Evolutionary conservation across 2,113 vertebrate species (phyloP), one percentile per base, ranked within the genome.

Genomic region (Pao palembangensis): DNA sequence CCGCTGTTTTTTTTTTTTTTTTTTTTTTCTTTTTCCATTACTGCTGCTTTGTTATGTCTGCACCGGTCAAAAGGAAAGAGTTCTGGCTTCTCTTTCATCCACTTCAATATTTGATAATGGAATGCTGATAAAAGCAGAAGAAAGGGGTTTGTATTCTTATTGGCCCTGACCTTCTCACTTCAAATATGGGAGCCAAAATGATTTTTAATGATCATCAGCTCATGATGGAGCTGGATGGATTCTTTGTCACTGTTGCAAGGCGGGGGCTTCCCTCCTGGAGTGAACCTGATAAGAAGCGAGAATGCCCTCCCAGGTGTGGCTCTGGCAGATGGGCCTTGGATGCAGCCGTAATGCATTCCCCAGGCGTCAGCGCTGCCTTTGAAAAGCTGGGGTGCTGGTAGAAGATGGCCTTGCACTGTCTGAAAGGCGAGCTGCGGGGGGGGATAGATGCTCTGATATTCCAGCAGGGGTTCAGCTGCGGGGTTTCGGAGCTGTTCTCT

Each of bases 381-480:
- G 76, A 84, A 82, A 85, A 68, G 66, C 61, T 59, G 63, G 57
- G 69, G 72, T 68, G 69, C 69, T 59, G 83, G 59, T 65, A 68
- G 76, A 82, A 67, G 78, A 78, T 77, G 79, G 76, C 65, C 78
- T 77, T 68, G 69, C 58, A 55, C 61, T 21, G 72, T 77, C 83
- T 83, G 78, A 83, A 79, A 82, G 84, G 58, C 59, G 23, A 73
- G 80, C 78, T 60, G 59, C 58, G 12, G 84, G 79, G 46, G 46
- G 78, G 74, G 81, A 53, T 31, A 75, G 83, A 81, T 83, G 78
- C 79, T 86, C 72, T 80, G 77, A 83, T 85, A 71, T 76, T 81
- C 67, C 80, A 75, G 79, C 71, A 66, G 79, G 79, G 77, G 73
- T 64, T 5, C 72, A 61, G 74, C 83, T 63, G 70, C 51, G 10